phyloP scores from a whole-genome alignment of 2,888 invertebrate genomes.

The Glyphotaelius pellucidus region DNA sequence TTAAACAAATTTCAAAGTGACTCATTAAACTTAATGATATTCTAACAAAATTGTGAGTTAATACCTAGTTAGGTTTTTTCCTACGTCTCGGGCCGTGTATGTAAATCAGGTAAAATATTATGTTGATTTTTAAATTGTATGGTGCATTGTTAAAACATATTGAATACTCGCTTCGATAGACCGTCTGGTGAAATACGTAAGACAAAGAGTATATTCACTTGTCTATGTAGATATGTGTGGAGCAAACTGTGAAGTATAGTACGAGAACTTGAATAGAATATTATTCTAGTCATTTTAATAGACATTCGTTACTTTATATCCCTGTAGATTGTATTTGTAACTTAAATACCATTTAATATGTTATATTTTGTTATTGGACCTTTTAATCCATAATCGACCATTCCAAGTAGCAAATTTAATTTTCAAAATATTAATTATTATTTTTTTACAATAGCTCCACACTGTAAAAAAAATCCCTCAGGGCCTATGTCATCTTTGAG shows the following conservation, averaged over 20 bases:
- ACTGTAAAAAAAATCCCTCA: too few relatives aligned
- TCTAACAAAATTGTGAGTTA: neutral
- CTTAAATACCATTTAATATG: too few relatives aligned
- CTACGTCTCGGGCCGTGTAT: slow-evolving; percentile 15
- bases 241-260: neutral
- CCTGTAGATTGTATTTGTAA: too few relatives aligned
- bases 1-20: slow-evolving; percentile 2
- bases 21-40: slow-evolving; percentile 2
- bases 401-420: too few relatives aligned
- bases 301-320: neutral
- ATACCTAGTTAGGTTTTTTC: slow-evolving; percentile 17
- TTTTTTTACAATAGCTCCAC: too few relatives aligned
- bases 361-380: too few relatives aligned
- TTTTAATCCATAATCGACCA: too few relatives aligned
- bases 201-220: slow-evolving; percentile 35
- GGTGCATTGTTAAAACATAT: slow-evolving; percentile 44
- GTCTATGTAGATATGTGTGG: neutral
- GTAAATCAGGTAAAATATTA: slow-evolving; percentile 32
- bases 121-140: slow-evolving; percentile 44
- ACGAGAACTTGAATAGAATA: neutral
- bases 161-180: slow-evolving; percentile 36
- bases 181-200: slow-evolving; percentile 24
- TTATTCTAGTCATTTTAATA: neutral
- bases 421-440: too few relatives aligned
- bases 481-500: too few relatives aligned